Conservation (phyloP, 2,113 vertebrate genomes). For the Oxyruncus cristatus region DNA sequence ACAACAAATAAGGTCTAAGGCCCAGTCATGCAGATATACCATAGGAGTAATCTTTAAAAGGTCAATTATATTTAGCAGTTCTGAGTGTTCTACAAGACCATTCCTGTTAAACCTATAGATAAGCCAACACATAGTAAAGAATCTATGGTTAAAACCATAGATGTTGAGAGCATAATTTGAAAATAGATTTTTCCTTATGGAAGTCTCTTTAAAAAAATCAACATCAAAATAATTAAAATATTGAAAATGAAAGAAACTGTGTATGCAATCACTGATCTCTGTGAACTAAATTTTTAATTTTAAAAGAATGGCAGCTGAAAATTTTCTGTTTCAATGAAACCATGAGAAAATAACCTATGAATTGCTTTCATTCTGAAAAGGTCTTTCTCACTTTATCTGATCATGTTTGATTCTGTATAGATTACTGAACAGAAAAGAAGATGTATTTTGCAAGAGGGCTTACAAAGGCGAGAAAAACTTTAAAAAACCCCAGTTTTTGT, state of each 20-base stretch:
- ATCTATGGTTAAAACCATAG: not conserved
- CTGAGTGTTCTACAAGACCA: not conserved
- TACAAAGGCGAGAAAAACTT: not conserved
- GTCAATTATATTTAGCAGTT: not conserved
- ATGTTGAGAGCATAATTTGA: not conserved
- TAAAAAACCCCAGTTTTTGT: fast-evolving
- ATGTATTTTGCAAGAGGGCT: not conserved
- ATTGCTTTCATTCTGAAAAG: not conserved
- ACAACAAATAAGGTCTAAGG: not conserved
- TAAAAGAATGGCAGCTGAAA: not conserved
- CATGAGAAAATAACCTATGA: not conserved
- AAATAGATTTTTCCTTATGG: not conserved
- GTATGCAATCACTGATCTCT: not conserved
- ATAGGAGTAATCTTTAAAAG: not conserved
- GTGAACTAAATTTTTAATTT: not conserved
- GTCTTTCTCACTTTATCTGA: not conserved
- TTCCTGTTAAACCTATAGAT: not conserved
- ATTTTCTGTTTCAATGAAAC: not conserved
- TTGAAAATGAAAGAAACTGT: not conserved
- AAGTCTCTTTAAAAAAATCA: not conserved
- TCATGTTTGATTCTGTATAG: not conserved
- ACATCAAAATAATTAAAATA: not conserved
- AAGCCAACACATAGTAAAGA: not conserved
- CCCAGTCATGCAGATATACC: not conserved
- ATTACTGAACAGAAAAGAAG: not conserved